These are phyloP conservation scores for Notothenia rossii DNA, from an alignment of 2,113 vertebrate genomes.

Conservation along the genomic window DNA sequence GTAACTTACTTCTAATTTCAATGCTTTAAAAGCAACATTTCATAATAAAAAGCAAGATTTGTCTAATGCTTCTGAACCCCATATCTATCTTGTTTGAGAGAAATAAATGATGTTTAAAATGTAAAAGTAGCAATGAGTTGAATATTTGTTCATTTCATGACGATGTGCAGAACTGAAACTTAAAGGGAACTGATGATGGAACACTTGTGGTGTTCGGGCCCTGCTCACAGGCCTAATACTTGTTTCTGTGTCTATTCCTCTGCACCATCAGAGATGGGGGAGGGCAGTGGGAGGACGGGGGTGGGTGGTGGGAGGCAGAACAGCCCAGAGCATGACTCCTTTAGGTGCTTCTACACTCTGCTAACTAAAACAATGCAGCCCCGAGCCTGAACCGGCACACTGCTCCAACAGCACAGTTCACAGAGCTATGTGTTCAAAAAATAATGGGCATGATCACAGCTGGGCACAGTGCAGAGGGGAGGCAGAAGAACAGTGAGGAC, in stretches of 20 bases:
- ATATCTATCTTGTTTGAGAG: not conserved
- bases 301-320: not conserved
- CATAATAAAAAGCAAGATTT: not conserved
- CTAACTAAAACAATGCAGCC: constrained; percentile 37
- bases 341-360: constrained; percentile 16
- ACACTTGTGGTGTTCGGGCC: not conserved
- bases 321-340: constrained; percentile 22
- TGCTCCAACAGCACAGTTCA: constrained; percentile 36
- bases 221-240: not conserved
- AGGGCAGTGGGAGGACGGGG: not conserved
- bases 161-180: not conserved
- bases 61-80: not conserved
- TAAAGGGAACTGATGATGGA: not conserved
- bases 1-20: too few species aligned
- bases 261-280: constrained; percentile 7
- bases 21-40: too few species aligned
- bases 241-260: constrained; percentile 6
- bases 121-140: too few species aligned
- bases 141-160: too few species aligned
- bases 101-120: not conserved
- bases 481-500: constrained; percentile 43
- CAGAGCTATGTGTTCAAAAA: constrained; percentile 43
- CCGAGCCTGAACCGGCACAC: not conserved
- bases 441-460: constrained; percentile 56
- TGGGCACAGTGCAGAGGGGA: constrained; percentile 38